Conservation (phyloP, 2,888 invertebrate species). For the Drosophila incognita region DNA sequence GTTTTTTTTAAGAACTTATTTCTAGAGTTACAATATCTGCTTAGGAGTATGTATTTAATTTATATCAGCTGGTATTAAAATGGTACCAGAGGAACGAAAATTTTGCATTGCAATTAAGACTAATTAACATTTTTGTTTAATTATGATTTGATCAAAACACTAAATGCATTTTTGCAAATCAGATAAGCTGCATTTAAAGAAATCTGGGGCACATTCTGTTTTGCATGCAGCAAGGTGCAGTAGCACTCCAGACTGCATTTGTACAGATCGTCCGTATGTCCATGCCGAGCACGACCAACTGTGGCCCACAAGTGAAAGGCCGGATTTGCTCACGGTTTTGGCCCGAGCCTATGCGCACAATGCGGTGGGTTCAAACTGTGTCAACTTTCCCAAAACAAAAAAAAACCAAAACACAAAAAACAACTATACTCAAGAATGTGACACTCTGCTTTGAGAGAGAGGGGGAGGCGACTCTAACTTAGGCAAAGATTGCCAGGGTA, state of each 20-base stretch:
- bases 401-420: slow-evolving; percentile 33
- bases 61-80: neutral
- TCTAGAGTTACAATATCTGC: neutral
- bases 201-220: neutral
- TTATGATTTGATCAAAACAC: neutral
- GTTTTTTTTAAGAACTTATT: neutral
- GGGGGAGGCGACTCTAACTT: slow-evolving; percentile 5
- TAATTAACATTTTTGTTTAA: neutral
- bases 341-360: slow-evolving; percentile 38
- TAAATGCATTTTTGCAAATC: neutral
- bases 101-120: too few species aligned
- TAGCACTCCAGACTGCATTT: slow-evolving; percentile 11
- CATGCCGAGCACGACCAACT: slow-evolving; percentile 32
- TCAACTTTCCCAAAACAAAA: slow-evolving; percentile 70
- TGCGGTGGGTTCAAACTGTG: slow-evolving; percentile 68
- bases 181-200: neutral
- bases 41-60: neutral
- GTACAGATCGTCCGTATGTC: neutral
- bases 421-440: slow-evolving; percentile 55
- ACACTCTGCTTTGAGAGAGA: slow-evolving; percentile 35
- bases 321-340: slow-evolving; percentile 70
- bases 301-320: slow-evolving; percentile 67
- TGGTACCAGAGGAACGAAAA: neutral
- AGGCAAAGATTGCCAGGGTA: slow-evolving; percentile 18
- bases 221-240: slow-evolving; percentile 58